Evolutionary conservation across 2,888 invertebrate genomes (phyloP).

Genomic region (Agelastica alni): DNA sequence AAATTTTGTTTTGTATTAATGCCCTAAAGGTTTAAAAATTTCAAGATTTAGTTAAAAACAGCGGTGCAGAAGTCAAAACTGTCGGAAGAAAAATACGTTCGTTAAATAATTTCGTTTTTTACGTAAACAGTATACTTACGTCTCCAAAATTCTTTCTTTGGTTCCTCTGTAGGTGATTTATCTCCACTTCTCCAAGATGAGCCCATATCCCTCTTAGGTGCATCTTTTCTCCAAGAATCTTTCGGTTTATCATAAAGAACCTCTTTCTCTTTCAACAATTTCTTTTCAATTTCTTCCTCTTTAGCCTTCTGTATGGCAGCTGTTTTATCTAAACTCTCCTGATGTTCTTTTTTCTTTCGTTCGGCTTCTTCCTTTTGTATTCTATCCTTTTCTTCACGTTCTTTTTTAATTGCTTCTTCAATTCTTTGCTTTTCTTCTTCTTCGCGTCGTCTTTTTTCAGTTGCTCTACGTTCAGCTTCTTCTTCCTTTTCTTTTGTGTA

Average conservation of each 20-base stretch:
- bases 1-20: too few relatives aligned
- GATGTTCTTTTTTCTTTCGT: slow-evolving; percentile 62
- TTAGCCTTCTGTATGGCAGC: slow-evolving; percentile 69
- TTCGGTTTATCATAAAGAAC: slow-evolving; percentile 23
- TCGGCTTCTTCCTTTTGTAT: slow-evolving; percentile 64
- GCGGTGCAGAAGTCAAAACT: too few relatives aligned
- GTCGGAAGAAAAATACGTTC: too few relatives aligned
- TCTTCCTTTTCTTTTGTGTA: slow-evolving; percentile 73
- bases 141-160: slow-evolving; percentile 26
- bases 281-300: slow-evolving; percentile 67
- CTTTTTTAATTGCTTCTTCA: slow-evolving; percentile 59
- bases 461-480: slow-evolving; percentile 68
- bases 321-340: slow-evolving; percentile 68
- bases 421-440: slow-evolving; percentile 61
- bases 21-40: too few relatives aligned
- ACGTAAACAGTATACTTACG: slow-evolving; percentile 15
- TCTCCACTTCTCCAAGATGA: slow-evolving; percentile 34
- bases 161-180: slow-evolving; percentile 22
- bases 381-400: slow-evolving; percentile 64
- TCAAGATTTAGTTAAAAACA: too few relatives aligned
- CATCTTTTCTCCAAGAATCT: slow-evolving; percentile 37
- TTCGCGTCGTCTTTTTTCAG: slow-evolving; percentile 62
- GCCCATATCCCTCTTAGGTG: slow-evolving; percentile 3
- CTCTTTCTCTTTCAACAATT: slow-evolving; percentile 34
- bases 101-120: not conserved